Evolutionary conservation across 2,888 invertebrate genomes (phyloP), one percentile per base, ranked within the genome.

Genomic region (Caenorhabditis japonica): DNA sequence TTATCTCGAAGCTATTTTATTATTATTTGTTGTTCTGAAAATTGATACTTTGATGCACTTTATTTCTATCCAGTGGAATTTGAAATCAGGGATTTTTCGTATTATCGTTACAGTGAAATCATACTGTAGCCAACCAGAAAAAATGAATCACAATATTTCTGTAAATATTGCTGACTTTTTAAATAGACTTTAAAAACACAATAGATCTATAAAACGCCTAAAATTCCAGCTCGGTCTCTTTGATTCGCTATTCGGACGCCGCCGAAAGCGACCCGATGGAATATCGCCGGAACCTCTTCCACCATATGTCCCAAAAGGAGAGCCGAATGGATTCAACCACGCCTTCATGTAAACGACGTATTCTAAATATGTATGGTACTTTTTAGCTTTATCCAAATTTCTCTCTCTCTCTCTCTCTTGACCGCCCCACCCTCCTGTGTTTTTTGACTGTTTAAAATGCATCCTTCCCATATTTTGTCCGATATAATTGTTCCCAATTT

Each of bases 221-320:
- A 4, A 51, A 15, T 59, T 72, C 2, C 73, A 73, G 73, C 47
- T 73, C 17, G 73, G 73, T 5, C 39, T 66, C 3, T 68, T 60
- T 51, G 66, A 68, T 13, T 12, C 52, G 7, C 21, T 64, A 4
- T 52, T 72, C 47, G 72, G 72, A 8, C 49, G 70, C 10, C 52
- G 62, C n/a, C 12, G 55, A n/a, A 55, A 44, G 46, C 47, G 55
- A 43, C 34, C 59, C 21, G 56, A 73, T 33, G 51, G 61, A n/a
- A 17, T 61, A 4, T 34, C 59, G 2, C 66, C 73, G 3, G 56
- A 60, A 25, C 66, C 60, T 0, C 46, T 73, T 23, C 73, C 73
- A 4, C 73, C 73, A 27, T 73, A 73, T 27, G 51, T 73, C 39
- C 66, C 73, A 15, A 73, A 73, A 51, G 66, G 66, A 19, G 73